Conservation (phyloP, 1,140 invertebrate genomes). For the Lordiphosa stackelbergi region DNA sequence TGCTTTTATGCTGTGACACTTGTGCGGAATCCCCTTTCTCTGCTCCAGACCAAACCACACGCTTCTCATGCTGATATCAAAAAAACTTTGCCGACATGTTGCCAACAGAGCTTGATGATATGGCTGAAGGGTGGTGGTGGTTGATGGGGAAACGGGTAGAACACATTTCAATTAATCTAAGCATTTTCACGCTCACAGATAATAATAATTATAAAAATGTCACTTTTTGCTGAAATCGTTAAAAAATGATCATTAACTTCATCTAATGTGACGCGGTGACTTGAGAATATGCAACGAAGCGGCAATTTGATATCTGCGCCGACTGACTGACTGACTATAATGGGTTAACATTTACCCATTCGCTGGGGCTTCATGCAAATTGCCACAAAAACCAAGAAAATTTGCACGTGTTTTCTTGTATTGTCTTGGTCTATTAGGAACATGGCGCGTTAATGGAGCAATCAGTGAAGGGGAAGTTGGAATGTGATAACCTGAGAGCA, state of each 20-base stretch:
- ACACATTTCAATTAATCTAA: constrained; percentile 50
- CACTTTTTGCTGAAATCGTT: background rate
- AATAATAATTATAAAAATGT: constrained; percentile 40
- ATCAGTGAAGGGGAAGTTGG: constrained; percentile 17
- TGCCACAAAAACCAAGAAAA: background rate
- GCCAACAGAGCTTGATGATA: constrained; percentile 30
- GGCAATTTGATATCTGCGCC: constrained; percentile 54
- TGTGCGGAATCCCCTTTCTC: constrained; percentile 29
- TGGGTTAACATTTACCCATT: constrained; percentile 64
- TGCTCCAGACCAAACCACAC: constrained; percentile 27
- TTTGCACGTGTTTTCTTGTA: constrained; percentile 27
- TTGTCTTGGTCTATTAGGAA: constrained; percentile 29
- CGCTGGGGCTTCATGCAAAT: background rate
- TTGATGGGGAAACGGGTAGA: background rate
- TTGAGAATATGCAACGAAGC: constrained; percentile 26
- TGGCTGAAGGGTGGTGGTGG: constrained; percentile 30
- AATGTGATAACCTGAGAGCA: constrained; percentile 3
- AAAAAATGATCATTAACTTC: constrained; percentile 10
- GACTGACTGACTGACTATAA: constrained; percentile 37
- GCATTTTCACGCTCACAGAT: constrained; percentile 56
- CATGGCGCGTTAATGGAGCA: constrained; percentile 27
- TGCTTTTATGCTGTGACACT: constrained; percentile 70
- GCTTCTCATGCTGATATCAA: constrained; percentile 51
- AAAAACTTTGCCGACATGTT: constrained; percentile 65
- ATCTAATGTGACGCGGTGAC: constrained; percentile 7